A percentile compares a stretch with the other conserved stretches of the same genome.
These are phyloP conservation scores for Albula goreensis DNA, from an alignment of 2,113 vertebrate species.

Conservation along the genomic window DNA sequence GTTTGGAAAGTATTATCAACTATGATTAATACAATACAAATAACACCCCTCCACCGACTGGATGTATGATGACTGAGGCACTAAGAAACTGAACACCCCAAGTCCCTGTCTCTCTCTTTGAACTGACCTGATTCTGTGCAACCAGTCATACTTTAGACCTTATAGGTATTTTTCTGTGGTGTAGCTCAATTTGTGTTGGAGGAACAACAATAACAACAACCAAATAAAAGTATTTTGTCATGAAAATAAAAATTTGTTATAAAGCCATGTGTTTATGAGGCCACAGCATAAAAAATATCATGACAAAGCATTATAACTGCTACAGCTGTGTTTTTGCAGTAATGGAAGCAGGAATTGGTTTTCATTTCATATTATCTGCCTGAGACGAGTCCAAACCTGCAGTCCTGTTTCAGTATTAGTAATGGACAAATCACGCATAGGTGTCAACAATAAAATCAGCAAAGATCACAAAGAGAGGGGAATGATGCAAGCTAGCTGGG, in stretches of 20 bases:
- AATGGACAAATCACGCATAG: conserved; percentile 12
- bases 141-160: background rate
- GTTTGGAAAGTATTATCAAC: too few species aligned
- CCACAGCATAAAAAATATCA: background rate
- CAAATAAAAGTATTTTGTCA: background rate
- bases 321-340: background rate
- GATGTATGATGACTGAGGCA: too few species aligned
- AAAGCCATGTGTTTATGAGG: background rate
- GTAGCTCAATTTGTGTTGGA: background rate
- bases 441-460: conserved; percentile 14
- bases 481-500: background rate
- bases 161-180: background rate
- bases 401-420: conserved; percentile 28
- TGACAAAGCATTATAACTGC: background rate
- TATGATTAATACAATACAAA: too few species aligned
- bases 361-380: conserved; percentile 1
- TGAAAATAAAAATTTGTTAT: background rate
- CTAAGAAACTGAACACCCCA: too few species aligned
- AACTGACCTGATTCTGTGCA: background rate
- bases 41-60: too few species aligned
- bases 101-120: too few species aligned
- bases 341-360: conserved; percentile 21
- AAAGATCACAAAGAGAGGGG: background rate
- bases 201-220: background rate
- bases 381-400: background rate